Percentiles rank a stretch among this genome's conserved stretches.
These are phyloP conservation scores for Notoglanidium macrostoma DNA, from an alignment of 2,797 vertebrate genomes.

Conservation along the genomic window DNA sequence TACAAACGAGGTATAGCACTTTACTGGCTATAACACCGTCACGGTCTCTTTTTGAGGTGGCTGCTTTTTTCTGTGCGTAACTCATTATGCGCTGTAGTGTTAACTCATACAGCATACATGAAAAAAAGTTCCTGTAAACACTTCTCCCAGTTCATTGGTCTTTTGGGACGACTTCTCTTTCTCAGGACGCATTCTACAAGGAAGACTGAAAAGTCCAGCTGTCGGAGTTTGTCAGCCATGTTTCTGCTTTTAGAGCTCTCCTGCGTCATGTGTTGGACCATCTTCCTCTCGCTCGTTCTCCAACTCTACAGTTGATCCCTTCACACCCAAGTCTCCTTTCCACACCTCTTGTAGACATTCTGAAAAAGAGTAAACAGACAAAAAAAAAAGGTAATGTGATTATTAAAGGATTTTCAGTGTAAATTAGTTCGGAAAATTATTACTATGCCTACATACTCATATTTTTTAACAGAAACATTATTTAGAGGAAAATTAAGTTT, in stretches of 20 bases:
- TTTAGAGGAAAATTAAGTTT: not conserved
- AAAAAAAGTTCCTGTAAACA: not conserved
- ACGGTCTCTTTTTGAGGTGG: not conserved
- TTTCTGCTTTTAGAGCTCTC: slow-evolving; percentile 67
- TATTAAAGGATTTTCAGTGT: not conserved
- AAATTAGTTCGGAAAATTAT: not conserved
- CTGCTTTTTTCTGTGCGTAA: not conserved
- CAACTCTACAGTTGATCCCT: slow-evolving; percentile 51
- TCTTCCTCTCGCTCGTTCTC: not conserved
- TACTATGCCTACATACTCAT: not conserved
- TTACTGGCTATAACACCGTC: not conserved
- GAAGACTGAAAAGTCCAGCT: slow-evolving; percentile 14
- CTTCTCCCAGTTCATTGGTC: not conserved
- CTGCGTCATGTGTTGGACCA: slow-evolving; percentile 62
- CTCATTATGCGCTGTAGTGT: not conserved
- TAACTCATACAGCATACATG: not conserved
- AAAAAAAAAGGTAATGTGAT: not conserved
- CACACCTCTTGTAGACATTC: slow-evolving; percentile 83
- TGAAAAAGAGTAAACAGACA: slow-evolving; percentile 52
- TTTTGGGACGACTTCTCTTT: not conserved
- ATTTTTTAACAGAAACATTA: not conserved
- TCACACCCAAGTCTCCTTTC: slow-evolving; percentile 73
- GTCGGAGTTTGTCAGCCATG: slow-evolving; percentile 3
- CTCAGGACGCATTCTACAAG: slow-evolving; percentile 9
- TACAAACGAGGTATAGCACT: not conserved